These are phyloP conservation scores for Jacana jacana DNA, from an alignment of 2,113 vertebrate species.

Conservation along the genomic window DNA sequence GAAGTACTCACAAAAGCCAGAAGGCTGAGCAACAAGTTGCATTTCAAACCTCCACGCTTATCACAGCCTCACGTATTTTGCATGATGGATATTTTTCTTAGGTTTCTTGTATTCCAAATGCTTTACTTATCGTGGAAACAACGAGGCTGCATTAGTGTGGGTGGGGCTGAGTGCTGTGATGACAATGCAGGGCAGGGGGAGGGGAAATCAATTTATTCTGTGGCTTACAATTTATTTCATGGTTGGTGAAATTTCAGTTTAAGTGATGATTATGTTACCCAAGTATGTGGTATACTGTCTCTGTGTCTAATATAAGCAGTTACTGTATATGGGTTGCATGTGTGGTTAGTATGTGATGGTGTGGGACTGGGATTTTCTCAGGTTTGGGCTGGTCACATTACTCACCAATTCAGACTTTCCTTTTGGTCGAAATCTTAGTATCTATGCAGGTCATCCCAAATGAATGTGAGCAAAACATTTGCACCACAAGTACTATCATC, in stretches of 20 bases:
- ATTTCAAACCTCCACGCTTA: conserved; percentile 5
- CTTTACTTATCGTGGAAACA: neutral
- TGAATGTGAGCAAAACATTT: neutral
- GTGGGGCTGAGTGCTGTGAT: neutral
- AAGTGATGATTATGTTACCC: conserved; percentile 29
- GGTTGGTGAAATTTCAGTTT: conserved; percentile 26
- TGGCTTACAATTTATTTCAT: conserved; percentile 44
- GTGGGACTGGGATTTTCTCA: conserved; percentile 7
- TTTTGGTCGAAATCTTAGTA: neutral
- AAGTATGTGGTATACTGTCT: neutral
- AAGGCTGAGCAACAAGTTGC: conserved; percentile 44
- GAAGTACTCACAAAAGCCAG: neutral
- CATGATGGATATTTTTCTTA: conserved; percentile 2
- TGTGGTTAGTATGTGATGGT: conserved; percentile 7
- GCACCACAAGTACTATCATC: neutral
- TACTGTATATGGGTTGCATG: conserved; percentile 5
- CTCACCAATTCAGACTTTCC: conserved; percentile 16
- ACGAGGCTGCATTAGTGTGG: neutral
- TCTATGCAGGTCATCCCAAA: neutral
- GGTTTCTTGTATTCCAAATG: neutral
- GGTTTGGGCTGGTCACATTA: neutral
- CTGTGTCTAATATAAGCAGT: conserved; percentile 36
- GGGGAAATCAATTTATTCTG: conserved; percentile 28
- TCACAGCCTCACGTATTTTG: conserved; percentile 13
- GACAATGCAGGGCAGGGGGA: neutral